These are phyloP conservation scores for Drosophila borborema DNA, from an alignment of 2,888 invertebrate genomes.

Conservation along the genomic window DNA sequence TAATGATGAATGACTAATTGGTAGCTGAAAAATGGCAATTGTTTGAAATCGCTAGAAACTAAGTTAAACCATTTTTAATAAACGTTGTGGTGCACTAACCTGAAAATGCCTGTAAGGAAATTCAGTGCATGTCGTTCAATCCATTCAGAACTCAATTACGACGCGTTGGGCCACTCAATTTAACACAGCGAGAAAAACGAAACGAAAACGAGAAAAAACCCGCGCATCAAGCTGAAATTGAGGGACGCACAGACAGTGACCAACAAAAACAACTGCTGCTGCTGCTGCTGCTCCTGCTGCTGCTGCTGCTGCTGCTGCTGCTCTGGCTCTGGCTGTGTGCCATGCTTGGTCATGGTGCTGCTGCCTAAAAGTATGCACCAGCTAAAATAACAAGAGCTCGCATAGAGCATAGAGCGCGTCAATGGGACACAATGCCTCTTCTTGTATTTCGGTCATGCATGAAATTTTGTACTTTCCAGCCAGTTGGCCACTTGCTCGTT, in stretches of 20 bases:
- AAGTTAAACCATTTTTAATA: neutral
- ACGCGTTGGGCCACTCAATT: slow-evolving; percentile 36
- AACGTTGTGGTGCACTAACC: neutral
- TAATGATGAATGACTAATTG: slow-evolving; percentile 29
- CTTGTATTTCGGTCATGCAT: slow-evolving; percentile 78
- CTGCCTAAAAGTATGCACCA: slow-evolving; percentile 69
- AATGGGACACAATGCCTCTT: slow-evolving; percentile 34
- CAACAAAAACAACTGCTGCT: slow-evolving; percentile 27
- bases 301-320: neutral
- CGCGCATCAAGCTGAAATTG: slow-evolving; percentile 29
- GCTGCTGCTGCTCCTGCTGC: slow-evolving; percentile 4
- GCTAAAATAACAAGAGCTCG: slow-evolving; percentile 45
- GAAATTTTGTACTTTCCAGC: slow-evolving; percentile 70
- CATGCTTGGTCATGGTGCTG: slow-evolving; percentile 9
- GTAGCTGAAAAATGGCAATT: neutral
- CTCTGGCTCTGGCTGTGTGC: neutral
- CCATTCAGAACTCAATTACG: slow-evolving; percentile 62
- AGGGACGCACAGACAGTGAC: neutral
- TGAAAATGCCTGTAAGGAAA: slow-evolving; percentile 14
- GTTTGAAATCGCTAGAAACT: neutral
- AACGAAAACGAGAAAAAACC: slow-evolving; percentile 36
- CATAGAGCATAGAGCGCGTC: slow-evolving; percentile 1
- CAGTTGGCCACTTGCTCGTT: slow-evolving; percentile 60
- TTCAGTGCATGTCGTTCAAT: slow-evolving; percentile 31
- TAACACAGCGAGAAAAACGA: slow-evolving; percentile 18